phyloP scores from a whole-genome alignment of 2,888 invertebrate species.

The Liposcelis brunnea region DNA sequence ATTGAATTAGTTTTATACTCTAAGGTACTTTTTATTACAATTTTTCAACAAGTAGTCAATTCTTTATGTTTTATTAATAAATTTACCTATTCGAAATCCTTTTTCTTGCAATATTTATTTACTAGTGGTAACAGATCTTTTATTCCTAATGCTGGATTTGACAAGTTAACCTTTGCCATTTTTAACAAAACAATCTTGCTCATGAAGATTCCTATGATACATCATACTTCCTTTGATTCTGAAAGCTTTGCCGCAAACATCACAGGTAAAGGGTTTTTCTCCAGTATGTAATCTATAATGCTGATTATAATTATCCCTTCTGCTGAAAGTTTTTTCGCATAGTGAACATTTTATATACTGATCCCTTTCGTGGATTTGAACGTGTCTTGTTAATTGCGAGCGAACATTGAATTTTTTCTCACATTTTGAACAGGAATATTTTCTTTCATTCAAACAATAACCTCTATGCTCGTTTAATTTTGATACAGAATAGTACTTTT shows the following conservation, averaged over 20 bases:
- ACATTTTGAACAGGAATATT: not conserved
- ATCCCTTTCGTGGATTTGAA: not conserved
- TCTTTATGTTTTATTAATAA: too few relatives aligned
- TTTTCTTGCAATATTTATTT: too few relatives aligned
- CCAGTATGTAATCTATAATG: not conserved
- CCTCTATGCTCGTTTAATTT: not conserved
- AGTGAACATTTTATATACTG: not conserved
- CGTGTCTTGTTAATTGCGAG: not conserved
- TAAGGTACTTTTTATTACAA: too few relatives aligned
- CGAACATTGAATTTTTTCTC: not conserved
- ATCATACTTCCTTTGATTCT: too few relatives aligned
- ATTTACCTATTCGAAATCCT: too few relatives aligned
- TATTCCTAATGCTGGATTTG: too few relatives aligned
- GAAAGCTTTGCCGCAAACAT: not conserved
- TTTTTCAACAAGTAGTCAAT: too few relatives aligned
- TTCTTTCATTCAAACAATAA: slow-evolving; percentile 1
- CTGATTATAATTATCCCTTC: not conserved
- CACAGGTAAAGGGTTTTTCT: not conserved
- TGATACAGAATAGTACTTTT: not conserved
- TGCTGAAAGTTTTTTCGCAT: not conserved
- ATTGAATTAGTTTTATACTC: too few relatives aligned
- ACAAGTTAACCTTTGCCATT: too few relatives aligned
- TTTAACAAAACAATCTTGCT: too few relatives aligned
- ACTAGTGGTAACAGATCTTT: too few relatives aligned
- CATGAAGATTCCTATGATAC: too few relatives aligned